phyloP scores from a whole-genome alignment of 92 coral and sea anemone genomes.

The Palythoa grandis region DNA sequence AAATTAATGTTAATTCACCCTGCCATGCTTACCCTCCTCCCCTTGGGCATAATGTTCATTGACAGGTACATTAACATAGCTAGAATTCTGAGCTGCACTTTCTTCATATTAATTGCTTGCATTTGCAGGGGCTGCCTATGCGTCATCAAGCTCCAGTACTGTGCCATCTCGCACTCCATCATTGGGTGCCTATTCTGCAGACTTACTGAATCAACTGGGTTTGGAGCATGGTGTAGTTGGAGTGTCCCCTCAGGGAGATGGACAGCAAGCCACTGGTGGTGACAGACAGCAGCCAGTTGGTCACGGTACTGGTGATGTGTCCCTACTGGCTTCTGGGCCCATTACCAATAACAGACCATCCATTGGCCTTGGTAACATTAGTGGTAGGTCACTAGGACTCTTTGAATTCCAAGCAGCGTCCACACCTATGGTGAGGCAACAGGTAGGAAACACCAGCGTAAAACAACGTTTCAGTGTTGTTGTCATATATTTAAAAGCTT shows the following conservation, averaged over 20 bases:
- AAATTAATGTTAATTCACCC: no score
- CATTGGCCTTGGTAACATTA: constrained; percentile 47
- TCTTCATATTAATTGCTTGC: background rate
- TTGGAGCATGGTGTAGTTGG: constrained; percentile 23
- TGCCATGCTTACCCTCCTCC: no score
- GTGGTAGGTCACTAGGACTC: constrained; percentile 57
- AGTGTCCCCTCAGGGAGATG: constrained; percentile 14
- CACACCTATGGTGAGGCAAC: constrained; percentile 76
- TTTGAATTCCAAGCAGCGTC: constrained; percentile 81
- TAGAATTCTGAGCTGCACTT: background rate
- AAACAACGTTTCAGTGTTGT: background rate
- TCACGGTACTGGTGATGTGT: constrained; percentile 70
- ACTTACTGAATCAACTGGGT: constrained; percentile 39
- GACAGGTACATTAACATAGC: no score
- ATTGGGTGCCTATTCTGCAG: constrained; percentile 33
- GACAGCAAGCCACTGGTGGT: constrained; percentile 48
- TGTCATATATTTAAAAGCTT: background rate
- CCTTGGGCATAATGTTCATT: no score
- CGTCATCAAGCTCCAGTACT: constrained; percentile 62
- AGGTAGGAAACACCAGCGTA: background rate
- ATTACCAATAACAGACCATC: background rate
- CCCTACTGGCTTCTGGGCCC: constrained; percentile 34
- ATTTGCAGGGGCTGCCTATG: constrained; percentile 66
- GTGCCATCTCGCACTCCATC: constrained; percentile 50
- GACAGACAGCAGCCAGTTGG: constrained; percentile 87